Evolutionary conservation across 2,113 vertebrate species (phyloP).

Genomic region (Xenopus laevis): DNA sequence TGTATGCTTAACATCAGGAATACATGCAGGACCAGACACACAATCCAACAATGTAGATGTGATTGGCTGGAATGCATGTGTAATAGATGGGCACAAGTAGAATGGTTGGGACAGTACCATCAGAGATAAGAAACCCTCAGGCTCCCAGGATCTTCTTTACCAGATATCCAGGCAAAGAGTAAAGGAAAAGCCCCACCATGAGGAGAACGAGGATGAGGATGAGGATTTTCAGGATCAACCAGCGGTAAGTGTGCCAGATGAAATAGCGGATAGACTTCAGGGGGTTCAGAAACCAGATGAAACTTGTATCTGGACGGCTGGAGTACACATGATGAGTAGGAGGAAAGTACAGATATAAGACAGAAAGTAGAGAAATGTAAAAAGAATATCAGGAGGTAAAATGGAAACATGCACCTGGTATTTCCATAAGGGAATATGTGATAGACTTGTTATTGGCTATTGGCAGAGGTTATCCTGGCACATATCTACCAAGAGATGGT

Average conservation of each 20-base stretch:
- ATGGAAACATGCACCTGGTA: slow-evolving; percentile 19
- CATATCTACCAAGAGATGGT: too few species aligned
- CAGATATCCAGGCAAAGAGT: slow-evolving; percentile 73
- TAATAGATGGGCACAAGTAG: neutral
- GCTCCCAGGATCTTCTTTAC: slow-evolving; percentile 78
- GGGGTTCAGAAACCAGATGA: slow-evolving; percentile 77
- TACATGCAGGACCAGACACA: too few species aligned
- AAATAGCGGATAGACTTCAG: slow-evolving; percentile 77
- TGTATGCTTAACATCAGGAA: too few species aligned
- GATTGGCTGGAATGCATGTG: too few species aligned
- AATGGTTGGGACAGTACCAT: slow-evolving; percentile 38
- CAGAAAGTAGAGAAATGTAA: slow-evolving; percentile 51
- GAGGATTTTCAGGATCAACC: slow-evolving; percentile 73
- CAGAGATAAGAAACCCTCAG: slow-evolving; percentile 58
- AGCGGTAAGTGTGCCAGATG: slow-evolving; percentile 73
- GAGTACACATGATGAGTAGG: slow-evolving; percentile 39
- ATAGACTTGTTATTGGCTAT: too few species aligned
- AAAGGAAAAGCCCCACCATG: slow-evolving; percentile 74
- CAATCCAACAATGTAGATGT: too few species aligned
- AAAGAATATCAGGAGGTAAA: slow-evolving; percentile 22
- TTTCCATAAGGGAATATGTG: slow-evolving; percentile 25
- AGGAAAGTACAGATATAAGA: slow-evolving; percentile 28
- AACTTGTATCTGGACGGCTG: slow-evolving; percentile 74
- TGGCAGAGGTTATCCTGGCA: too few species aligned
- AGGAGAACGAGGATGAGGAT: slow-evolving; percentile 71